Evolutionary conservation across 2,113 vertebrate species (phyloP).

Genomic region (Sturnus vulgaris): DNA sequence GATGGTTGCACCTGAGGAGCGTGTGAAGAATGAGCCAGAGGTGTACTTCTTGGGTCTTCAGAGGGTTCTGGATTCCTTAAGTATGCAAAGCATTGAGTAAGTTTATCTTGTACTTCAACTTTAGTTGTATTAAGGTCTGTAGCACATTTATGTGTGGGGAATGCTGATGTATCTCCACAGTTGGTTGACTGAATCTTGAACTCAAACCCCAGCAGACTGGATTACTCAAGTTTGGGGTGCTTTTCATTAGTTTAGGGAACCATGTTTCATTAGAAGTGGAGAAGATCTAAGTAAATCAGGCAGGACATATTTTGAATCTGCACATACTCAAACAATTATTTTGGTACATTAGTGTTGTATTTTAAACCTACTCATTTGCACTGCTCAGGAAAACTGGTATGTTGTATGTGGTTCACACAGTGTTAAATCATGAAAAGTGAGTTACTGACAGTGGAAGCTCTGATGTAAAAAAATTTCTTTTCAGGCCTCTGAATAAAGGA

Average conservation of each 20-base stretch:
- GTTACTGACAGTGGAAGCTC: not conserved
- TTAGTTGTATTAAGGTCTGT: not conserved
- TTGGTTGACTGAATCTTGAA: not conserved
- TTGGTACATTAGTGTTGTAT: not conserved
- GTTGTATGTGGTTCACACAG: not conserved
- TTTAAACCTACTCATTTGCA: not conserved
- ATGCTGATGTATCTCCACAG: not conserved
- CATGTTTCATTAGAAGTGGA: not conserved
- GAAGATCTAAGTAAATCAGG: not conserved
- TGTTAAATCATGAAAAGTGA: not conserved
- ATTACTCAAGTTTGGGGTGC: not conserved
- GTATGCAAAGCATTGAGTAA: not conserved
- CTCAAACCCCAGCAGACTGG: not conserved
- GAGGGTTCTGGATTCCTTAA: not conserved
- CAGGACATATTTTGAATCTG: not conserved
- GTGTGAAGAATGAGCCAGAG: not conserved
- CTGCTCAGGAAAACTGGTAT: not conserved
- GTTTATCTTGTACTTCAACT: not conserved
- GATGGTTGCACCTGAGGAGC: not conserved
- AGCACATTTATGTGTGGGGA: rapidly evolving
- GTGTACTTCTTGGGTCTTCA: not conserved
- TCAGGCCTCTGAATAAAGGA: not conserved
- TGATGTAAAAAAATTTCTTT: not conserved
- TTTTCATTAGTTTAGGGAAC: not conserved
- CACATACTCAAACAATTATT: not conserved